phyloP scores from a whole-genome alignment of 2,888 invertebrate species.

The Hecatera dysodea region DNA sequence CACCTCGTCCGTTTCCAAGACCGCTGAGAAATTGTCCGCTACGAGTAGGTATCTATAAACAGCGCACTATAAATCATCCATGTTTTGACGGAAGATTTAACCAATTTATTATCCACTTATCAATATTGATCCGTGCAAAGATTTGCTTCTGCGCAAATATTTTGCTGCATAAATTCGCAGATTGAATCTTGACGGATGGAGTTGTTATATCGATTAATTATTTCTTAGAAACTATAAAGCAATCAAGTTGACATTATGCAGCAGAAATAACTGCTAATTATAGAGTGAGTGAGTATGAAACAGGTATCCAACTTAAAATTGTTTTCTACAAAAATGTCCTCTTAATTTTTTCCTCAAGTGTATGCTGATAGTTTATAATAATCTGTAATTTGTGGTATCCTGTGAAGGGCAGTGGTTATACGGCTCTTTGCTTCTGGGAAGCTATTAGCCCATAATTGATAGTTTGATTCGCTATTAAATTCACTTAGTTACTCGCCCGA shows the following conservation, averaged over 20 bases:
- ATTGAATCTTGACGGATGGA: slow-evolving; percentile 52
- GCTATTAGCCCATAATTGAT: not conserved
- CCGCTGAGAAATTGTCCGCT: slow-evolving; percentile 58
- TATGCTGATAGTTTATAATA: slow-evolving; percentile 34
- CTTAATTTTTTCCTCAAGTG: slow-evolving; percentile 27
- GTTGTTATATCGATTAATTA: slow-evolving; percentile 28
- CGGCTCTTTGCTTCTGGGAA: slow-evolving; percentile 9
- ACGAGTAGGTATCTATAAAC: slow-evolving; percentile 58
- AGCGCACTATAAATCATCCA: slow-evolving; percentile 54
- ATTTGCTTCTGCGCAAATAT: slow-evolving; percentile 45
- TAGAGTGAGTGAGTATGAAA: not conserved
- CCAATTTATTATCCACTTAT: slow-evolving; percentile 45
- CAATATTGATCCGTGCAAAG: slow-evolving; percentile 46
- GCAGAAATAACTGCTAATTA: slow-evolving; percentile 23
- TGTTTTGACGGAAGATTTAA: slow-evolving; percentile 44
- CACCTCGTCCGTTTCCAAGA: slow-evolving; percentile 66
- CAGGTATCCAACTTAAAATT: not conserved
- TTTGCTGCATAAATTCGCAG: slow-evolving; percentile 12
- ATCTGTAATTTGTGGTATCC: slow-evolving; percentile 52
- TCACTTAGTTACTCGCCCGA: slow-evolving; percentile 15
- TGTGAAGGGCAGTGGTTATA: slow-evolving; percentile 30
- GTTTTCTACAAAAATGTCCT: slow-evolving; percentile 3
- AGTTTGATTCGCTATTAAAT: slow-evolving; percentile 32
- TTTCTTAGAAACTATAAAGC: slow-evolving; percentile 38
- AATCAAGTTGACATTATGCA: slow-evolving; percentile 6